Percentiles rank a stretch among this genome's conserved stretches.
phyloP scores from a whole-genome alignment of 2,888 invertebrate species.

The Drosophila birchii region DNA sequence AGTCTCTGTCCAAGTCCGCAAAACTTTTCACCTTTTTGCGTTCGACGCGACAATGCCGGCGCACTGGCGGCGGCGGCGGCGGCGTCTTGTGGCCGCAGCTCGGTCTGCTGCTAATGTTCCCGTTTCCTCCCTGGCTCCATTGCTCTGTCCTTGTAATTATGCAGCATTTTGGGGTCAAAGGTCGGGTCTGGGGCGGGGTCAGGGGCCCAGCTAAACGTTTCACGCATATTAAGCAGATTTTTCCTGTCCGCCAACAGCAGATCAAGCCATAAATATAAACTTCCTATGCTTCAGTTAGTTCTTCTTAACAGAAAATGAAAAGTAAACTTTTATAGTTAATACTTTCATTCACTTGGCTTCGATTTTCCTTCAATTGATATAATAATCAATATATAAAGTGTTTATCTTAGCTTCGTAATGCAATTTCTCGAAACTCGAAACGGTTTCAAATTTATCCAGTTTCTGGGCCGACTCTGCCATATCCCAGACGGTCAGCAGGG shows the following conservation, averaged over 20 bases:
- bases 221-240: conserved; percentile 50
- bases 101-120: conserved; percentile 54
- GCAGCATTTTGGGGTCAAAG: conserved; percentile 78
- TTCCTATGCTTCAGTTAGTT: neutral
- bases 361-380: no score
- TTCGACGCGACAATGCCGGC: conserved; percentile 32
- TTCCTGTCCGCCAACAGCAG: neutral
- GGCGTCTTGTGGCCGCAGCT: conserved; percentile 82
- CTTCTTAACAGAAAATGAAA: neutral
- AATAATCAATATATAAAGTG: no score
- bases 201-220: conserved; percentile 62
- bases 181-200: conserved; percentile 22
- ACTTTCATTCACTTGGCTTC: no score
- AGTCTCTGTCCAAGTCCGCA: conserved; percentile 30
- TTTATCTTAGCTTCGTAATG: no score
- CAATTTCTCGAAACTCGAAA: no score
- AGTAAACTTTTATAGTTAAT: no score
- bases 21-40: conserved; percentile 34
- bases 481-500: no score
- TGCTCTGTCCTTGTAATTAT: conserved; percentile 73
- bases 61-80: conserved; percentile 32
- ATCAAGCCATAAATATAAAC: no score
- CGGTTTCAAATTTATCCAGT: no score
- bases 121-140: neutral
- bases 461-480: no score